Conservation (phyloP, 2,797 vertebrate species). For the Halcyon chelicuti region DNA sequence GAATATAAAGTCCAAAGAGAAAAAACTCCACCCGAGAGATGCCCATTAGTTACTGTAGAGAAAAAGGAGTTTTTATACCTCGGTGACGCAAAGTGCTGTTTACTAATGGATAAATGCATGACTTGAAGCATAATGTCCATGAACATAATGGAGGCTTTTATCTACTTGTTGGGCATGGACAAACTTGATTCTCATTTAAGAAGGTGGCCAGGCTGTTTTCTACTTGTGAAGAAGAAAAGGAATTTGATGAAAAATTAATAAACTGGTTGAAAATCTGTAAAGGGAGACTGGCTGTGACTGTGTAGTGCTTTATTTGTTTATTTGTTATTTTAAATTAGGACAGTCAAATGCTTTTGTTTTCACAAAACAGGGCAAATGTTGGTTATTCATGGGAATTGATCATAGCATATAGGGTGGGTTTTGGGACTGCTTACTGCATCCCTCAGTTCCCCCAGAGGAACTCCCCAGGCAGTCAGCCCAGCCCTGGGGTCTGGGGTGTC, state of each 20-base stretch:
- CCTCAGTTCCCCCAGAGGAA: not conserved
- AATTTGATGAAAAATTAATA: not conserved
- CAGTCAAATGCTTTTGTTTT: not conserved
- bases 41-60: not conserved
- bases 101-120: not conserved
- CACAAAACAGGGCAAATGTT: not conserved
- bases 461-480: not conserved
- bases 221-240: not conserved
- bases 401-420: not conserved
- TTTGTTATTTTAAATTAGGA: not conserved
- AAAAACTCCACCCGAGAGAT: not conserved
- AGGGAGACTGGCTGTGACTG: not conserved
- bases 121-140: not conserved
- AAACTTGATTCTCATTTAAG: not conserved
- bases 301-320: not conserved
- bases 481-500: not conserved
- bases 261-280: not conserved
- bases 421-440: not conserved
- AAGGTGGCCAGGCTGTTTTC: not conserved
- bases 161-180: not conserved
- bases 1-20: not conserved
- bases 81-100: not conserved
- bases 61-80: not conserved
- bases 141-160: not conserved
- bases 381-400: not conserved